Evolutionary conservation across 2,797 vertebrate species (phyloP).

Genomic region (Nyctibius grandis): DNA sequence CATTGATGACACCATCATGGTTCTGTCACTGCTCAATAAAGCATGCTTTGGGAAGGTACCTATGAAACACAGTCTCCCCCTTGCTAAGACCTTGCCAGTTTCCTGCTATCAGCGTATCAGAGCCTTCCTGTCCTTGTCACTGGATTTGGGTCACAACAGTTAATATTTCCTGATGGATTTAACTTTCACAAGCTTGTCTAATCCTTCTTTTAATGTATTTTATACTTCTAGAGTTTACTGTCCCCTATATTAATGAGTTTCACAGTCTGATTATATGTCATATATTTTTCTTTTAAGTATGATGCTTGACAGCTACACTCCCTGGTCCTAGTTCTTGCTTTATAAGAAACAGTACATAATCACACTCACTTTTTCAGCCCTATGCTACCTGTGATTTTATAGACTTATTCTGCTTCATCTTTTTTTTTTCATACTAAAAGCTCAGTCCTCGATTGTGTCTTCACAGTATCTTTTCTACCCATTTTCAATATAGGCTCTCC

Average conservation of each 20-base stretch:
- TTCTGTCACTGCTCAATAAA: not conserved
- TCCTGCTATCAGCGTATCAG: not conserved
- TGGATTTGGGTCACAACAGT: not conserved
- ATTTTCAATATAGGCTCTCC: not conserved
- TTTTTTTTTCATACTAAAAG: not conserved
- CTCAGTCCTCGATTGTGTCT: not conserved
- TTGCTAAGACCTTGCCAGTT: not conserved
- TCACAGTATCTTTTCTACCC: not conserved
- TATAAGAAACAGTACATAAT: not conserved
- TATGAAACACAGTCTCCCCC: not conserved
- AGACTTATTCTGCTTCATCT: not conserved
- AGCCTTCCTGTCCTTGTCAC: not conserved
- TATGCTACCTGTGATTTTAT: not conserved
- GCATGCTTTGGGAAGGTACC: not conserved
- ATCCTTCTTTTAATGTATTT: not conserved
- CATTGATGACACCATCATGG: not conserved
- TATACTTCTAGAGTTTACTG: not conserved
- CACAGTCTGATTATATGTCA: not conserved
- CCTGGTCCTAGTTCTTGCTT: not conserved
- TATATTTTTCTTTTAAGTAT: not conserved
- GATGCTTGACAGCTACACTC: not conserved
- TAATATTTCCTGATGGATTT: not conserved
- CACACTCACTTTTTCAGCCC: not conserved
- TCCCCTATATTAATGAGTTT: not conserved
- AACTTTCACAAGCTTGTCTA: not conserved